Evolutionary conservation across 2,113 vertebrate genomes (phyloP).

Genomic region (Cygnus buccinator): DNA sequence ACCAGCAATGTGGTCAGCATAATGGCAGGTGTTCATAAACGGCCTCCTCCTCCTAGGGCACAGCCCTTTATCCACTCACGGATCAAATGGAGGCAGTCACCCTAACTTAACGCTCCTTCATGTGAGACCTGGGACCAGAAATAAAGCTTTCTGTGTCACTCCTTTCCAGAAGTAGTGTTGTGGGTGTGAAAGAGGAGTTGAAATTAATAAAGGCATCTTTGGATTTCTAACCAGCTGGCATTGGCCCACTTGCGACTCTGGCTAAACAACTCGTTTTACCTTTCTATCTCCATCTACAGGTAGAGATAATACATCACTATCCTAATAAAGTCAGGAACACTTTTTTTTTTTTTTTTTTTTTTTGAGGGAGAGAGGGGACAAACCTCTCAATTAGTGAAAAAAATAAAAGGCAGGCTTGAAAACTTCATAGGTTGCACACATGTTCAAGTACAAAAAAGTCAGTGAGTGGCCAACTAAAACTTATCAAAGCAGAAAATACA

Average conservation of each 20-base stretch:
- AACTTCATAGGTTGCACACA: background rate
- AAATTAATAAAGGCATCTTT: background rate
- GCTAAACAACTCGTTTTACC: background rate
- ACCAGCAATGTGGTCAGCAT: background rate
- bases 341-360: background rate
- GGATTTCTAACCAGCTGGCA: background rate
- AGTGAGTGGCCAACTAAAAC: background rate
- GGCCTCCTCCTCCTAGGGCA: background rate
- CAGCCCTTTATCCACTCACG: background rate
- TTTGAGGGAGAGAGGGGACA: background rate
- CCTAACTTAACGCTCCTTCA: background rate
- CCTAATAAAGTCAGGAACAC: background rate
- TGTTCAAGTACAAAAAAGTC: background rate
- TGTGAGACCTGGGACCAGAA: background rate
- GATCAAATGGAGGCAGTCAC: background rate
- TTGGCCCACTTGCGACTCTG: background rate
- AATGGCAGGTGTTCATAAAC: accelerated
- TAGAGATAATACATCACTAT: background rate
- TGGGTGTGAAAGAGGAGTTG: background rate
- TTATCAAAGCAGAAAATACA: background rate
- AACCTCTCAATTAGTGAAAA: background rate
- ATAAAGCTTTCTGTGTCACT: background rate
- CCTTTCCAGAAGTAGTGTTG: background rate
- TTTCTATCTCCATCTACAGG: background rate
- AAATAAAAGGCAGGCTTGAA: background rate